Evolutionary conservation across 2,888 invertebrate genomes (phyloP), one percentile per base, ranked within the genome.

Genomic region (Iselma pallidipennis): DNA sequence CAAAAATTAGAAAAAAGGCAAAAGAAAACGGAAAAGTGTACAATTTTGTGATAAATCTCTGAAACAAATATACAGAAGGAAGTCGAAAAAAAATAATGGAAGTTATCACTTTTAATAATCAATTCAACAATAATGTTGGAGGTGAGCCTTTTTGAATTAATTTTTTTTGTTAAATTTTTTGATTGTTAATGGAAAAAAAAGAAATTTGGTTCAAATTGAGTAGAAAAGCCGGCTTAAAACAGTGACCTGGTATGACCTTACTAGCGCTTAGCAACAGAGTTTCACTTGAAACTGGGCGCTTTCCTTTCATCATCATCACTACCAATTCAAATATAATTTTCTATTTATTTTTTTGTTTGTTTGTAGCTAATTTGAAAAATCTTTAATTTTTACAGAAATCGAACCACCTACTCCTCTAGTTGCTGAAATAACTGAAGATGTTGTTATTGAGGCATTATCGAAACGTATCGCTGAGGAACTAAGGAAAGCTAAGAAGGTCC

Each of bases 71-170:
- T n/a, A n/a, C n/a, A n/a, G n/a, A n/a, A n/a, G n/a, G n/a, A n/a
- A n/a, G n/a, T n/a, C n/a, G n/a, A n/a, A 60, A 49, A 83, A 83
- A 84, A 78, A 88, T 86, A 82, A 91, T 91, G 91, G 91, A 91
- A 86, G 89, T 91, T 83, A 86, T 91, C 82, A 88, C 90, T 81
- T 88, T 90, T 81, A 88, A 88, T 82, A 91, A 87, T 84, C 89
- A 90, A 81, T 91, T 91, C 85, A 72, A 66, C 66, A 71, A 66
- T 53, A 63, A 65, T 53, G 65, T 45, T 49, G 67, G 71, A 71
- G 74, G 73, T 74, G 66, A 54, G 68, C 63, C 37, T 57, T 57
- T 53, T 21, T 45, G 14, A 16, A 37, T 57, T 58, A 56, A 55
- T 53, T 25, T 26, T 58, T 53, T 10, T 31, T 48, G 12, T 28